Conservation (phyloP, 1,140 invertebrate species). For the Homarus americanus region DNA sequence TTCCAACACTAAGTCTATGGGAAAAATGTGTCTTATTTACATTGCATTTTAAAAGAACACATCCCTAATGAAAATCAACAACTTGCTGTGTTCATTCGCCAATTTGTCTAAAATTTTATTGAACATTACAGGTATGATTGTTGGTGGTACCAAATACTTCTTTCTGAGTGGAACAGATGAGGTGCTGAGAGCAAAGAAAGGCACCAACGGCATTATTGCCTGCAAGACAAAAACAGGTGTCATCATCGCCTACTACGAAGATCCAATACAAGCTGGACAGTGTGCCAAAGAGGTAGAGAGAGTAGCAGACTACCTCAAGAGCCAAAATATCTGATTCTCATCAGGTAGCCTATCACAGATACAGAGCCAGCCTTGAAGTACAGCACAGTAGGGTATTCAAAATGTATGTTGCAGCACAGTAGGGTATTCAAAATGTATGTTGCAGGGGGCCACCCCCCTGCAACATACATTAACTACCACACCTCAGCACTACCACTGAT, state of each 20-base stretch:
- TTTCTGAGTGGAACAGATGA: constrained; percentile 12
- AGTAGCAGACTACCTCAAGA: constrained; percentile 58
- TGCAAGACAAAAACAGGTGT: constrained; percentile 31
- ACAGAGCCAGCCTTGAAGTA: too few species aligned
- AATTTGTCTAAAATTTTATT: background rate
- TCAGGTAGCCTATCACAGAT: background rate
- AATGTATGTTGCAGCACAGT: too few species aligned
- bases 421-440: too few species aligned
- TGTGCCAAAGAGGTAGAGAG: constrained; percentile 49
- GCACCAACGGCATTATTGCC: constrained; percentile 24
- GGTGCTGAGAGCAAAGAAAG: constrained; percentile 43
- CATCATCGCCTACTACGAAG: constrained; percentile 44
- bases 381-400: too few species aligned
- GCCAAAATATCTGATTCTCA: constrained; percentile 11
- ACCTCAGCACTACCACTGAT: too few species aligned
- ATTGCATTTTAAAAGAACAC: background rate
- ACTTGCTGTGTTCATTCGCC: background rate
- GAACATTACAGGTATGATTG: background rate
- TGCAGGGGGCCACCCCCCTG: too few species aligned
- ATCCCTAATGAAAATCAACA: background rate
- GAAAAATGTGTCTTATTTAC: background rate
- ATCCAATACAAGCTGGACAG: constrained; percentile 27
- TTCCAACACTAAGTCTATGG: background rate
- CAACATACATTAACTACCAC: too few species aligned
- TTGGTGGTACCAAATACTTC: background rate